A percentile compares a stretch with the other conserved stretches of the same genome.
Evolutionary conservation across 2,113 vertebrate genomes (phyloP).

Genomic region (Corythornis cristatus): DNA sequence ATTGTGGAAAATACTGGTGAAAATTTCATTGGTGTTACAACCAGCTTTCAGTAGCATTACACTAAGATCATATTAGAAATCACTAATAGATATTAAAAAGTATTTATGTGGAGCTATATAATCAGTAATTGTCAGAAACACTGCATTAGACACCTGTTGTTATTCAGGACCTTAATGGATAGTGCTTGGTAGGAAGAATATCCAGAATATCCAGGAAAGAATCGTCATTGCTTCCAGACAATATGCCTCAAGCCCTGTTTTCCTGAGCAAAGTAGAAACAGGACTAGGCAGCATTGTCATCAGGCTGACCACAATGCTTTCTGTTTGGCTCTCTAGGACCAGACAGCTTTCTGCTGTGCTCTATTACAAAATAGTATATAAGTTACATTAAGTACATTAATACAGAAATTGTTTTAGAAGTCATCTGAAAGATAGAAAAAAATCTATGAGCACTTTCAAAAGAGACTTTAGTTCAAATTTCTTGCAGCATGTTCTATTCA

Average conservation of each 20-base stretch:
- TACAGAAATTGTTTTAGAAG: background rate
- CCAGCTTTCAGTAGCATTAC: background rate
- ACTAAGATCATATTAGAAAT: background rate
- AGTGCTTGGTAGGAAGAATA: background rate
- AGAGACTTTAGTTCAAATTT: background rate
- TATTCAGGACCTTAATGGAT: background rate
- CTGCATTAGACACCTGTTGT: background rate
- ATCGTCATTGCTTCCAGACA: background rate
- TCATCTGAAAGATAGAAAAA: background rate
- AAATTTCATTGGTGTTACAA: background rate
- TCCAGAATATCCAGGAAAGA: background rate
- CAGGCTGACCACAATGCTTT: background rate
- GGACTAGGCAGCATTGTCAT: accelerated
- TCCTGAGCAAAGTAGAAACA: background rate
- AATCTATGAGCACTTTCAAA: background rate
- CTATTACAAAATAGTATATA: background rate
- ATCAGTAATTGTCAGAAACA: background rate
- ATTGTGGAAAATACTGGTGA: background rate
- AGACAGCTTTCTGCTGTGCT: background rate
- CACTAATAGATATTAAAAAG: background rate
- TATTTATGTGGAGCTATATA: background rate
- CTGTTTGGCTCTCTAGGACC: background rate
- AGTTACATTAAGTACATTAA: background rate
- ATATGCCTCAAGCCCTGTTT: background rate
- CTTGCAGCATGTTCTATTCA: background rate